Evolutionary conservation across 2,113 vertebrate genomes (phyloP).

Genomic region (Petromus typicus): DNA sequence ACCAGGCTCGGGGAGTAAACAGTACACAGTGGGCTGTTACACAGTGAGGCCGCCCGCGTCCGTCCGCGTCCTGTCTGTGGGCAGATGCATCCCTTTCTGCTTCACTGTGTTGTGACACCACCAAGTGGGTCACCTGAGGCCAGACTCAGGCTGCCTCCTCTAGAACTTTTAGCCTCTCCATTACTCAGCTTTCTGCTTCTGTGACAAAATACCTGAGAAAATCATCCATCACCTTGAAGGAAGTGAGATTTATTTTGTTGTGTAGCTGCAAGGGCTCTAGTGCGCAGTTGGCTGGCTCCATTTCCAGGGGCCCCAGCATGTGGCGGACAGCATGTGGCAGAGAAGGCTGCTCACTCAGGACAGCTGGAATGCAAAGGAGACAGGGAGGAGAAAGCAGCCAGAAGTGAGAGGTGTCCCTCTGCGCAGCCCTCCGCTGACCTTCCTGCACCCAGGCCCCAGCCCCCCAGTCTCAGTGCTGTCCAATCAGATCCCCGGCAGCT

Average conservation of each 20-base stretch:
- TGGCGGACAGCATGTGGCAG: not conserved
- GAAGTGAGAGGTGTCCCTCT: not conserved
- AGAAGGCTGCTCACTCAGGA: not conserved
- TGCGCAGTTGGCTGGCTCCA: not conserved
- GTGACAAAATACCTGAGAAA: not conserved
- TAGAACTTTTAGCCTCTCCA: not conserved
- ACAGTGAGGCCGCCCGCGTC: not conserved
- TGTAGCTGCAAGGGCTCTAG: not conserved
- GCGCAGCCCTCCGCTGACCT: not conserved
- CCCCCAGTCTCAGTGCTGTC: not conserved
- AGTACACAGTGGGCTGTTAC: not conserved
- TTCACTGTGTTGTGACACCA: not conserved
- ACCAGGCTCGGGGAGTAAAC: not conserved
- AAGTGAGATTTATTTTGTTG: not conserved
- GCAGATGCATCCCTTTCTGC: not conserved
- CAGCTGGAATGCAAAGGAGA: not conserved
- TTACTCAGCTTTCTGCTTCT: not conserved
- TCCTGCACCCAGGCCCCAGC: not conserved
- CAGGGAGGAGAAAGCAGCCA: not conserved
- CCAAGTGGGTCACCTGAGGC: not conserved
- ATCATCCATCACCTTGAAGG: not conserved
- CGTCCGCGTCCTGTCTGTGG: not conserved
- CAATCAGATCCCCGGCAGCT: not conserved
- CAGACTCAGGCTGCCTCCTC: not conserved
- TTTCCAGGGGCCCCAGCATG: not conserved